These are phyloP conservation scores for Oreonectes daqikongensis DNA, from an alignment of 2,797 vertebrate species.

Conservation along the genomic window DNA sequence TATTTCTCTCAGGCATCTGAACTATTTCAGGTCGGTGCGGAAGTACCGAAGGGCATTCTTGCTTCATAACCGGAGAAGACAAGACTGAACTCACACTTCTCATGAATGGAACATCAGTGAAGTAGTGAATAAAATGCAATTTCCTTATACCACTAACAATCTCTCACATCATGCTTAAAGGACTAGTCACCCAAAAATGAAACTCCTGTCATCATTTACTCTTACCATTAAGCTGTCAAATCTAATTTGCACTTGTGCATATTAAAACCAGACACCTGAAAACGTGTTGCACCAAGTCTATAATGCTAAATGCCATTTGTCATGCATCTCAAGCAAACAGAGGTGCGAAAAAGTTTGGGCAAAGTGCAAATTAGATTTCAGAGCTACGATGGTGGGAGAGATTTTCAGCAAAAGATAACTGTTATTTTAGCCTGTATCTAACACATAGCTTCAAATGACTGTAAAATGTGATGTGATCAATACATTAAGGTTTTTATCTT, in stretches of 20 bases:
- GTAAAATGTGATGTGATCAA: neutral
- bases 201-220: constrained; percentile 2
- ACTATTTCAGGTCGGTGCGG: constrained; percentile 34
- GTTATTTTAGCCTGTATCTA: neutral
- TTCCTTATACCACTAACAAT: constrained; percentile 23
- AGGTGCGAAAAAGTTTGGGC: neutral
- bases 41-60: constrained; percentile 32
- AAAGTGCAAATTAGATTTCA: constrained; percentile 14
- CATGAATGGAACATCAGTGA: constrained; percentile 25
- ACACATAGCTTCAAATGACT: neutral
- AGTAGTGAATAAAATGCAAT: constrained; percentile 24
- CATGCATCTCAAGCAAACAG: neutral
- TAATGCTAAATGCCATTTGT: neutral
- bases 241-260: constrained; percentile 4
- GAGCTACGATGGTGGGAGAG: neutral
- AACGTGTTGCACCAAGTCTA: neutral
- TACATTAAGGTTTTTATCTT: no score
- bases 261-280: constrained; percentile 27
- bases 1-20: constrained; percentile 44
- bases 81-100: constrained; percentile 18
- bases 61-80: constrained; percentile 34
- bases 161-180: constrained; percentile 28
- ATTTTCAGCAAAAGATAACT: neutral
- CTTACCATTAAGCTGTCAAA: neutral
- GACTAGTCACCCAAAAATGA: neutral